Evolutionary conservation across 2,888 invertebrate genomes (phyloP).

Genomic region (Pegoplata infirma): DNA sequence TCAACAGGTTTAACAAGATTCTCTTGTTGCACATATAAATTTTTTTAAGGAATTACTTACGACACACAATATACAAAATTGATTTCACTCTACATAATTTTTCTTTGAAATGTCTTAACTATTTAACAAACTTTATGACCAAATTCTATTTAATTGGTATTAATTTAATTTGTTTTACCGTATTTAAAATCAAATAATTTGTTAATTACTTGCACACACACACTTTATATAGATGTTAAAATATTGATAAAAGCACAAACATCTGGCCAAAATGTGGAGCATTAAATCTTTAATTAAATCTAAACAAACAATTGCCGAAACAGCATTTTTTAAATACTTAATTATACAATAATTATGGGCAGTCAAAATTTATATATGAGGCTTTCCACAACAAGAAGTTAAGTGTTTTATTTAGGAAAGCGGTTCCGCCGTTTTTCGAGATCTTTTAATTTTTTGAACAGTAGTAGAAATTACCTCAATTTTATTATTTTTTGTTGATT

Average conservation of each 20-base stretch:
- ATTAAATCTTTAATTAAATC: background rate
- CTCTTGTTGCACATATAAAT: background rate
- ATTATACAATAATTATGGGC: background rate
- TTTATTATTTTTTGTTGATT: too few relatives aligned
- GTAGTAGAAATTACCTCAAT: too few relatives aligned
- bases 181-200: slow-evolving; percentile 40
- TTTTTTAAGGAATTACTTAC: too few relatives aligned
- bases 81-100: background rate
- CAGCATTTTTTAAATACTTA: background rate
- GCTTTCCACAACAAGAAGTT: too few relatives aligned
- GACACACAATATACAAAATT: too few relatives aligned
- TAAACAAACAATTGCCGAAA: slow-evolving; percentile 30
- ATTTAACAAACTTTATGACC: background rate
- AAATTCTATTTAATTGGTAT: slow-evolving; percentile 48
- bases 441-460: too few relatives aligned
- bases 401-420: too few relatives aligned
- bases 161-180: slow-evolving; percentile 16
- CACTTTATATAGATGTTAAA: slow-evolving; percentile 30
- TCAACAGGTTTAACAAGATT: slow-evolving; percentile 28
- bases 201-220: slow-evolving; percentile 32
- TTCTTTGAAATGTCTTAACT: too few relatives aligned
- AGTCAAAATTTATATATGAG: too few relatives aligned
- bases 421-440: too few relatives aligned
- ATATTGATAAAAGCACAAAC: slow-evolving; percentile 6
- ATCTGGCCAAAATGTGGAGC: slow-evolving; percentile 31